Evolutionary conservation across 2,113 vertebrate genomes (phyloP), one percentile per base, ranked within the genome.

Genomic region (Leucosticte australis): DNA sequence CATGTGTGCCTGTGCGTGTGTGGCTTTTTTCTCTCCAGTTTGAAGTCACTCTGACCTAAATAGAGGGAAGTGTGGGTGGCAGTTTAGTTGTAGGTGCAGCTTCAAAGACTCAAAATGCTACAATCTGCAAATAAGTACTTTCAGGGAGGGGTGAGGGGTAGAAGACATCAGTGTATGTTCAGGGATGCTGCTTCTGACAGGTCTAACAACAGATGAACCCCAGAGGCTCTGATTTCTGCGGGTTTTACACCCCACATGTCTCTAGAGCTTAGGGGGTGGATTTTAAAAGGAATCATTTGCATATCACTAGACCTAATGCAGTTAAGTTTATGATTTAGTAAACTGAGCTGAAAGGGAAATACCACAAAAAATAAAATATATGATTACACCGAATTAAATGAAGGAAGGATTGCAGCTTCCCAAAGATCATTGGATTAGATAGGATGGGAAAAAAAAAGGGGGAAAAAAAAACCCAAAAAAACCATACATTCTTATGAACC

Each of bases 21-120:
- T 77, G 53, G 49, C 42, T 73, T 89, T 82, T 89, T 95, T 89
- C 33, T 53, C 73, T 84, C 73, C 35, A 57, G 75, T 92, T 89
- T 86, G 91, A 93, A 83, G 62, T 80, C 49, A 70, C 31, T 80
- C 53, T 92, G 85, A 96, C 87, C 85, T 85, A 96, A 93, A 94
- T 87, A 93, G 62, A 95, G 49, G 52, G 24, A 92, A 76, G 56
- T 71, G 90, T 96, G 90, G 95, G 91, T 74, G 84, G 69, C 65
- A 78, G 41, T 84, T 90, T 91, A 70, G 60, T 92, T 84, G 68
- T 91, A 94, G 89, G 87, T 96, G 89, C 50, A 27, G 44, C 87
- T 97, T 96, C 93, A 96, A 96, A 94, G 83, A 12, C n/a, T 70
- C n/a, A 62, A 69, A 91, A 87, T 33, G 53, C 65, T 87, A 60